A percentile compares a stretch with the other conserved stretches of the same genome.
Conservation (phyloP, 2,113 vertebrate genomes). For the Tragulus kanchil region DNA sequence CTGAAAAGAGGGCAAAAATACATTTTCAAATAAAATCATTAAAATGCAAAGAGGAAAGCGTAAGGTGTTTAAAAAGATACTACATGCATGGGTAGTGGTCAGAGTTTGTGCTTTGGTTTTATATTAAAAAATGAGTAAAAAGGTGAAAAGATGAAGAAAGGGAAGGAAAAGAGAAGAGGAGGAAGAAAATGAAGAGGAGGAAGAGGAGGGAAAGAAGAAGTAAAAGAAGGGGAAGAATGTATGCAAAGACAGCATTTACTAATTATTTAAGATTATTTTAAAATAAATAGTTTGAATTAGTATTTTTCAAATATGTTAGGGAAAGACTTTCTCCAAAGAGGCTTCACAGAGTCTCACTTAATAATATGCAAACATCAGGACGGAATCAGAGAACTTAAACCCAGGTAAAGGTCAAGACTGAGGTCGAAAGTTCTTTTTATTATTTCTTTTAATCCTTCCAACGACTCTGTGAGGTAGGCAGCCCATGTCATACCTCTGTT, state of each 20-base stretch:
- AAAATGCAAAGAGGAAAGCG: slow-evolving; percentile 27
- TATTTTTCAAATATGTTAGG: slow-evolving; percentile 16
- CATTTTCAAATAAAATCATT: slow-evolving; percentile 23
- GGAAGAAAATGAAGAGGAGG: neutral
- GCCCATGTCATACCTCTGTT: neutral
- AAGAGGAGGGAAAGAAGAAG: neutral
- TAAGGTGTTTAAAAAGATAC: neutral
- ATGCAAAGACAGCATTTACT: neutral
- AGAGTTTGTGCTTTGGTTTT: neutral
- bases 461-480: neutral
- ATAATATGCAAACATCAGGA: slow-evolving; percentile 16
- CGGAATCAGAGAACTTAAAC: slow-evolving; percentile 9
- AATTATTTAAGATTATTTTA: slow-evolving; percentile 34
- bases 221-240: neutral
- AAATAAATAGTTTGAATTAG: slow-evolving; percentile 28
- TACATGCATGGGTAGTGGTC: neutral
- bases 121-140: neutral
- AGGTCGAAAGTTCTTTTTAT: neutral
- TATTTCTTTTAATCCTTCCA: slow-evolving; percentile 4
- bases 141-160: neutral
- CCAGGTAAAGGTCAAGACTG: slow-evolving; percentile 23
- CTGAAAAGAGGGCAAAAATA: neutral
- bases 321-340: neutral
- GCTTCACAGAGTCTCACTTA: neutral
- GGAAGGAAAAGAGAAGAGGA: neutral